Conservation (phyloP, 2,113 vertebrate genomes). For the Mus spicilegus region DNA sequence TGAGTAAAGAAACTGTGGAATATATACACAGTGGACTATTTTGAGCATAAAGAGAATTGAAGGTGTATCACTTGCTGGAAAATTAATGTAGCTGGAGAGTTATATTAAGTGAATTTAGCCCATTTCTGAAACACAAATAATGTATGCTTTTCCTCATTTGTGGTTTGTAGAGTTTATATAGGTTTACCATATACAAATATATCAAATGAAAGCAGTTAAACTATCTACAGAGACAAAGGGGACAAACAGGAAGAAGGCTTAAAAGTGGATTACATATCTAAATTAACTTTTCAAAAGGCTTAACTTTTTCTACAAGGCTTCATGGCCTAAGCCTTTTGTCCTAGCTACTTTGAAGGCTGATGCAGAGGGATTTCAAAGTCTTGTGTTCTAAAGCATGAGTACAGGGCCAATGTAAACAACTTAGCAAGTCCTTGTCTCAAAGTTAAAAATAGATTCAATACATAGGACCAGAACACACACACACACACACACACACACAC, state of each 20-base stretch:
- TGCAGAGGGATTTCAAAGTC: not conserved
- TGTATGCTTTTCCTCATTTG: not conserved
- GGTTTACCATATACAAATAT: not conserved
- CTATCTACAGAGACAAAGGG: not conserved
- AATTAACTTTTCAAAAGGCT: not conserved
- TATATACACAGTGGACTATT: not conserved
- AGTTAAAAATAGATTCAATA: not conserved
- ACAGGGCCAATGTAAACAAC: not conserved
- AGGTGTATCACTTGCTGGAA: not conserved
- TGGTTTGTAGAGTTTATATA: not conserved
- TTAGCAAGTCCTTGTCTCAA: not conserved
- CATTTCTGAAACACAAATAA: not conserved
- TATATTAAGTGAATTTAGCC: not conserved
- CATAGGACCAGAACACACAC: not conserved
- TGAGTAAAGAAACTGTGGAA: not conserved
- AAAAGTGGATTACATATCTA: not conserved
- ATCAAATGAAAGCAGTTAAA: not conserved
- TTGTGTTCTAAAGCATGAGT: not conserved
- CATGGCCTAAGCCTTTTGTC: not conserved
- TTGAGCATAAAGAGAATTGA: not conserved
- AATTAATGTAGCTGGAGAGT: not conserved
- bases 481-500: too few relatives aligned
- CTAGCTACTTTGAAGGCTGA: not conserved
- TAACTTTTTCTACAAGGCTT: not conserved
- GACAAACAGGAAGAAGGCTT: not conserved